Evolutionary conservation across 2,888 invertebrate species (phyloP), one percentile per base, ranked within the genome.

Genomic region (Cryptus viduatorius): DNA sequence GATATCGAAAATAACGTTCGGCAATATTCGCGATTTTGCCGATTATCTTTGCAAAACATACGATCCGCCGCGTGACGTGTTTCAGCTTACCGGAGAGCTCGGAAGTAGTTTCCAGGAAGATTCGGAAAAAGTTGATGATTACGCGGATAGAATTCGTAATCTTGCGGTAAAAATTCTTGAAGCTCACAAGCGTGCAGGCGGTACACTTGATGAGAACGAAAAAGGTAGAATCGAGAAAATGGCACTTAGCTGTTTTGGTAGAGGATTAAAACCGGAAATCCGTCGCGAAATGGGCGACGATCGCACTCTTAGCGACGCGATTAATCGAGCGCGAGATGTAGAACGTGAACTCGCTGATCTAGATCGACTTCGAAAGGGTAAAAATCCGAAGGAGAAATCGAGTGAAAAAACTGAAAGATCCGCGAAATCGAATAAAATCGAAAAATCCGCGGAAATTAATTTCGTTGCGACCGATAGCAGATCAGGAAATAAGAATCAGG

Each of bases 1-100:
- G 3, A 44, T 76, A 16, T 53, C 76, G 1, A 76, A 67, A 67
- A 76, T 37, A 3, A 24, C 76, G 0, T 76, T 76, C 14, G 10
- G 7, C 3, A 19, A 44, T 12, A 64, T 75, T 16, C 19, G 37
- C 5, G 37, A 75, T 44, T 75, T 64, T 16, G 14, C 42, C 1
- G 19, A 64, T 10, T 75, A 75, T 37, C 50, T 75, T 14, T 19
- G 46, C 1, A 46, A 64, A 14, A 76, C 76, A 3, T 76, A 76
- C 53, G 67, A 67, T 53, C 65, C 76, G 0, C 67, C 56, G 31
- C 29, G 42, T 16, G 76, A 76, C 19, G n/a, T 67, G 1, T 76
- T 44, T 42, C 76, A 67, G 53, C 50, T 76, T 5, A 67, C 16
- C n/a, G 76, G 16, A 1, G 76, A 76, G n/a, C 29, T 76, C 12